phyloP scores from a whole-genome alignment of 2,113 vertebrate genomes.

The Xiphorhynchus elegans region DNA sequence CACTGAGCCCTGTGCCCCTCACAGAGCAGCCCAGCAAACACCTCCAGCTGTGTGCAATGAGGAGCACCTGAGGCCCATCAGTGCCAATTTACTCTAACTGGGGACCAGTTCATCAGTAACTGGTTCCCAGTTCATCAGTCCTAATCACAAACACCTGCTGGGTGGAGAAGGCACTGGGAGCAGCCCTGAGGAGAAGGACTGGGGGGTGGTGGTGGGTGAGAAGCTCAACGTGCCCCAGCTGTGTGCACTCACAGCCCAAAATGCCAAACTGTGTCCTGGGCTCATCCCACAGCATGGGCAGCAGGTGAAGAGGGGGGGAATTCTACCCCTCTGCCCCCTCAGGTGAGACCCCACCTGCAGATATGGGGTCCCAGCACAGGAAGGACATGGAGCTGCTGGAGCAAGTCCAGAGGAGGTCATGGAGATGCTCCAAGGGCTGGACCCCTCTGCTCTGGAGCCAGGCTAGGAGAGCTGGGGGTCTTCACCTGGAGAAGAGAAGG shows the following conservation, averaged over 20 bases:
- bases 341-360: too few species aligned
- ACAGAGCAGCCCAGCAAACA: neutral
- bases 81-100: too few species aligned
- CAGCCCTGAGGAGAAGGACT: neutral
- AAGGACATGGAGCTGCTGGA: too few species aligned
- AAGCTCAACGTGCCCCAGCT: neutral
- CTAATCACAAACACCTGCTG: neutral
- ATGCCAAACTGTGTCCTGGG: neutral
- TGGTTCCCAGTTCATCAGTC: neutral
- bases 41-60: fast-evolving
- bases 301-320: too few species aligned
- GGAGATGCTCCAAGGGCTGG: too few species aligned
- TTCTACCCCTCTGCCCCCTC: too few species aligned
- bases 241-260: neutral
- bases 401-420: too few species aligned
- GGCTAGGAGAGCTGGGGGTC: too few species aligned
- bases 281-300: neutral
- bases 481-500: too few species aligned
- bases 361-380: too few species aligned
- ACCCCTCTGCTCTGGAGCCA: too few species aligned
- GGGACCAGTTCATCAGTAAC: too few species aligned
- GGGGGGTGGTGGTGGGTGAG: neutral
- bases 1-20: neutral
- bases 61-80: neutral
- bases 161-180: neutral